These are phyloP conservation scores for Drosophila mayri DNA, from an alignment of 1,140 invertebrate species.

Conservation along the genomic window DNA sequence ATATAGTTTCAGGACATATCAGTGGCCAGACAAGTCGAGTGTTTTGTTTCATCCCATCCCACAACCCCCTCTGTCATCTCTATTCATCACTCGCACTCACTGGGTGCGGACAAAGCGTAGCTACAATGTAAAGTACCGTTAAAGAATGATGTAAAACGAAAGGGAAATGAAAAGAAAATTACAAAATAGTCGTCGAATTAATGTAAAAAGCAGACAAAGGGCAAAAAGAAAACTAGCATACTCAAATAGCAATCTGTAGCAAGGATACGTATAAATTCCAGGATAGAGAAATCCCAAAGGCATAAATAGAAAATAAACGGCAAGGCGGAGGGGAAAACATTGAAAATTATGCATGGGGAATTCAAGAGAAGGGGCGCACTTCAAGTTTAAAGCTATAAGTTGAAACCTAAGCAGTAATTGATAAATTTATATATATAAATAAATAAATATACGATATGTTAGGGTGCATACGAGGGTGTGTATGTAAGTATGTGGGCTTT, in stretches of 20 bases:
- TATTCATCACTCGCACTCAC: conserved; percentile 29
- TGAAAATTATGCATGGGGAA: conserved; percentile 69
- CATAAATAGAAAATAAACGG: conserved; percentile 23
- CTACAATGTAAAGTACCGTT: conserved; percentile 82
- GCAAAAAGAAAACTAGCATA: conserved; percentile 38
- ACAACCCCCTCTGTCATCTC: background rate
- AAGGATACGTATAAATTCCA: conserved; percentile 38
- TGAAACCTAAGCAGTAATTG: conserved; percentile 48
- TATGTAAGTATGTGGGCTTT: conserved; percentile 60
- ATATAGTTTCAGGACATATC: conserved; percentile 61
- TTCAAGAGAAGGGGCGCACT: conserved; percentile 38
- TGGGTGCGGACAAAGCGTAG: conserved; percentile 66
- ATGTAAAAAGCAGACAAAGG: conserved; percentile 45
- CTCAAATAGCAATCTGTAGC: conserved; percentile 57
- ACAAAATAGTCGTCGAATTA: conserved; percentile 64
- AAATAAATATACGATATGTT: conserved; percentile 54
- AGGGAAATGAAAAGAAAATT: conserved; percentile 48
- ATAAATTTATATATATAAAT: conserved; percentile 21
- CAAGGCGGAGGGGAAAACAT: conserved; percentile 23
- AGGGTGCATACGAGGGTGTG: conserved; percentile 40
- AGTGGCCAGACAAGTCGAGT: conserved; percentile 45
- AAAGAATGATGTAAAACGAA: conserved; percentile 35
- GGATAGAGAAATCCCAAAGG: conserved; percentile 25
- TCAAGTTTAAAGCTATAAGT: conserved; percentile 54
- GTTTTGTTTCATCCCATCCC: conserved; percentile 49